Conservation (phyloP, 2,113 vertebrate genomes). For the Tichodroma muraria region DNA sequence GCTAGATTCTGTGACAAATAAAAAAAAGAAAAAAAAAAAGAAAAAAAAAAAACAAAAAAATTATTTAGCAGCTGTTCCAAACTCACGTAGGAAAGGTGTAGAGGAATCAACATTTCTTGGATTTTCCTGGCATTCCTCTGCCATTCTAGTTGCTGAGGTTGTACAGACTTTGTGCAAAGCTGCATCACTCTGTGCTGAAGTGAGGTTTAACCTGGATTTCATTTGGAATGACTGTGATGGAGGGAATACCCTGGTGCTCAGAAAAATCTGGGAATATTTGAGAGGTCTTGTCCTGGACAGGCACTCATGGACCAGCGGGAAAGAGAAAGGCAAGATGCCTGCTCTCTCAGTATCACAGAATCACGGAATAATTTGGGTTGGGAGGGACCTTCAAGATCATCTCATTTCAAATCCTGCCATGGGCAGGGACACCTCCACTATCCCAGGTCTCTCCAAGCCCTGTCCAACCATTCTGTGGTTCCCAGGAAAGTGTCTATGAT, state of each 20-base stretch:
- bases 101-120: not conserved
- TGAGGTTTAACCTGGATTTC: not conserved
- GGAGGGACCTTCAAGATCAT: not conserved
- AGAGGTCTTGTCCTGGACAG: not conserved
- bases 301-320: not conserved
- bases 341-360: not conserved
- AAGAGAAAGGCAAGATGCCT: not conserved
- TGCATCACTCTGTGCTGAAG: not conserved
- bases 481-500: not conserved
- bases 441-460: not conserved
- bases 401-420: not conserved
- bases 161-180: too few species aligned
- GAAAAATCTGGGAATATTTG: not conserved
- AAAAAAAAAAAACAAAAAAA: not conserved
- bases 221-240: not conserved
- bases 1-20: not conserved
- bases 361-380: not conserved
- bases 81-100: not conserved
- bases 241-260: not conserved
- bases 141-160: not conserved
- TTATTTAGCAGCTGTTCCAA: not conserved
- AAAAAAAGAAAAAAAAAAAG: not conserved
- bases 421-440: not conserved
- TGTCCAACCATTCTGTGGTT: not conserved
- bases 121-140: not conserved